phyloP scores from a whole-genome alignment of 2,113 vertebrate genomes.

The Menura novaehollandiae region DNA sequence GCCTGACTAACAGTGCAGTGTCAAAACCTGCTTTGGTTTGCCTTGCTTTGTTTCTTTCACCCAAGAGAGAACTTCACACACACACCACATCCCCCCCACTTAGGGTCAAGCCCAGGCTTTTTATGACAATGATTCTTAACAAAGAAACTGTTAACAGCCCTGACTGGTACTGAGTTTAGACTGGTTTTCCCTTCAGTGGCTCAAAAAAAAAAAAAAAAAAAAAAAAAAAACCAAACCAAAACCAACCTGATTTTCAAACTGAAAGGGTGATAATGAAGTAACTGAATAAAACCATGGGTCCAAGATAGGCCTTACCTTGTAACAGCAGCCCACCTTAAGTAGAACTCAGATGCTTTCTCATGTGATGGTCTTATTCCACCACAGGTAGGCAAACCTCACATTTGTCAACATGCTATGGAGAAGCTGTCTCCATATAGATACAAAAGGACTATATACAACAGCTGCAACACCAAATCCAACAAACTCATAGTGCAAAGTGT shows the following conservation, averaged over 20 bases:
- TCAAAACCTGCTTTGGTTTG: neutral
- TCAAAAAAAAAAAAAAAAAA: neutral
- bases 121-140: neutral
- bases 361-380: neutral
- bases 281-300: neutral
- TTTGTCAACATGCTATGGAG: neutral
- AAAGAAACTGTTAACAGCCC: neutral
- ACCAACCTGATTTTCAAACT: neutral
- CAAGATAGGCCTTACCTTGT: neutral
- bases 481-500: neutral
- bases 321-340: neutral
- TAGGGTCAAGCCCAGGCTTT: neutral
- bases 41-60: neutral
- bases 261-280: neutral
- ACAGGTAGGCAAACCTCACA: neutral
- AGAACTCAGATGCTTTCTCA: neutral
- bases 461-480: neutral
- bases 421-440: neutral
- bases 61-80: neutral
- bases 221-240: too few relatives aligned
- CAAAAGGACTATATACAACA: neutral
- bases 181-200: neutral
- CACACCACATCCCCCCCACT: too few relatives aligned
- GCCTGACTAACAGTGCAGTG: neutral
- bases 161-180: neutral